Evolutionary conservation across 2,888 invertebrate species (phyloP).

Genomic region (Apodemia duryi): DNA sequence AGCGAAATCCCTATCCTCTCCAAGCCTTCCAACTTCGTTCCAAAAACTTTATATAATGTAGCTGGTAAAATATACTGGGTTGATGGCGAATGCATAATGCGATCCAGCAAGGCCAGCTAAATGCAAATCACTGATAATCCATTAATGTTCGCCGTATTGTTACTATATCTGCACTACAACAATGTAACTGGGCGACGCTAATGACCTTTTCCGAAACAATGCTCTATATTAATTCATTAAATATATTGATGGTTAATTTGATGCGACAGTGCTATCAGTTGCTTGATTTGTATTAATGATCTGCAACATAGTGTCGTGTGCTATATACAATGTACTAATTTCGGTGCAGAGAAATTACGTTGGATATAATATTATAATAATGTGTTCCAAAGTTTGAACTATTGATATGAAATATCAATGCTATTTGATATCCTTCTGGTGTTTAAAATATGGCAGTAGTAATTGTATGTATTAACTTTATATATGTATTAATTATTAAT

Average conservation of each 20-base stretch:
- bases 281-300: constrained; percentile 4
- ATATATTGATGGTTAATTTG: constrained; percentile 23
- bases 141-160: constrained; percentile 54
- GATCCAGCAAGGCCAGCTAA: constrained; percentile 59
- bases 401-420: too few relatives aligned
- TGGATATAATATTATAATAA: too few relatives aligned
- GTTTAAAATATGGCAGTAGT: too few relatives aligned
- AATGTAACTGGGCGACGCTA: constrained; percentile 28
- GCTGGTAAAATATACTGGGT: neutral
- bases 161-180: constrained; percentile 33
- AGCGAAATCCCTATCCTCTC: too few relatives aligned
- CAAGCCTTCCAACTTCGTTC: too few relatives aligned
- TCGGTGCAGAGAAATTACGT: too few relatives aligned
- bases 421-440: too few relatives aligned
- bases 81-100: constrained; percentile 36
- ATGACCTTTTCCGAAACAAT: constrained; percentile 29
- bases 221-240: constrained; percentile 28
- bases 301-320: neutral
- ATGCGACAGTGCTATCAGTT: constrained; percentile 5
- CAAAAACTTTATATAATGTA: too few relatives aligned
- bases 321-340: neutral
- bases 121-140: constrained; percentile 79
- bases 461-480: too few relatives aligned
- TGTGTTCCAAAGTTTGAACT: too few relatives aligned
- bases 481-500: too few relatives aligned